Conservation (phyloP, 2,113 vertebrate species). For the Macaca nemestrina region DNA sequence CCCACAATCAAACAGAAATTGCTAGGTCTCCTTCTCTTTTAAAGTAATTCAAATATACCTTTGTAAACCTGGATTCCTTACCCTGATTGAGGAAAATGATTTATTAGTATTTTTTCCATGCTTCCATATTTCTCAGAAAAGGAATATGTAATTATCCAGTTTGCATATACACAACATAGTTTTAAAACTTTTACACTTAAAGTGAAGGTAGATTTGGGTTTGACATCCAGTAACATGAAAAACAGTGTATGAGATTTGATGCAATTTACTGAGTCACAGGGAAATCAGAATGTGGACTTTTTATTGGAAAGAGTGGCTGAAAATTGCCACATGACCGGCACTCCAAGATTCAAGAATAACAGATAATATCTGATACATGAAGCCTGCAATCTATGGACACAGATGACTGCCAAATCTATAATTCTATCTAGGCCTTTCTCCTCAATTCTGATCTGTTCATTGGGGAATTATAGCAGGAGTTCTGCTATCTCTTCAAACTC, state of each 20-base stretch:
- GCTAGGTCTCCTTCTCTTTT: slow-evolving; percentile 47
- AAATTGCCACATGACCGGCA: background rate
- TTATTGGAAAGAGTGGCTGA: background rate
- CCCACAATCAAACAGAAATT: slow-evolving; percentile 60
- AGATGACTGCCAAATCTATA: background rate
- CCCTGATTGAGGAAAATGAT: slow-evolving; percentile 44
- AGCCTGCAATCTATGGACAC: background rate
- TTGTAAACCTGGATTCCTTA: slow-evolving; percentile 45
- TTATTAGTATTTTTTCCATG: slow-evolving; percentile 48
- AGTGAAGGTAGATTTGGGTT: background rate
- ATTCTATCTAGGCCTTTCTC: background rate
- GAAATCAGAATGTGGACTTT: slow-evolving; percentile 38
- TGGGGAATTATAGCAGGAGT: background rate
- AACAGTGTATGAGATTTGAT: background rate
- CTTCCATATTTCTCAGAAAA: slow-evolving; percentile 34
- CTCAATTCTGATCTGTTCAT: background rate
- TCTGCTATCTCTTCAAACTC: background rate
- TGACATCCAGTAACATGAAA: background rate
- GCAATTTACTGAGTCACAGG: slow-evolving; percentile 22
- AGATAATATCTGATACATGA: slow-evolving; percentile 39
- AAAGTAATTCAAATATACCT: slow-evolving; percentile 12
- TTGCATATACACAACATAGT: slow-evolving; percentile 11
- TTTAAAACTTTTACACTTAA: slow-evolving; percentile 36
- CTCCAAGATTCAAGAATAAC: slow-evolving; percentile 23
- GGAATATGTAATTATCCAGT: slow-evolving; percentile 54